These are phyloP conservation scores for Hylaeus volcanicus DNA, from an alignment of 1,140 invertebrate genomes.

Conservation along the genomic window DNA sequence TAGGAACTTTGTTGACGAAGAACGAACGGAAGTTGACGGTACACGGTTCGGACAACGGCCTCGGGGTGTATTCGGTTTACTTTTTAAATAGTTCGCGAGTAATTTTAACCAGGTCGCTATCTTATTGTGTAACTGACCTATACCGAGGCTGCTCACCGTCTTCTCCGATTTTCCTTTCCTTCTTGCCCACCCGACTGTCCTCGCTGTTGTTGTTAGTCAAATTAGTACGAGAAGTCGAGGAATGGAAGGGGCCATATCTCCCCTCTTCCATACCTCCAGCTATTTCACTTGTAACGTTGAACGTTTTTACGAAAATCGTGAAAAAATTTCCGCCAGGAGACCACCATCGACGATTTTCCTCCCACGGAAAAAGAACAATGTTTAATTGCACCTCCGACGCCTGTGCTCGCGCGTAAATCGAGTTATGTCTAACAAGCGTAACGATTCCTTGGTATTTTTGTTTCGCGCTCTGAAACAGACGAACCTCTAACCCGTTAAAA, in stretches of 20 bases:
- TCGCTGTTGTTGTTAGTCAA: constrained; percentile 19
- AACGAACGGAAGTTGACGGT: neutral
- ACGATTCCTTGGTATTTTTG: neutral
- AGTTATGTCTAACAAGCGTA: constrained; percentile 5
- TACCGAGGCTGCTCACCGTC: constrained; percentile 7
- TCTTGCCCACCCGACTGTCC: neutral
- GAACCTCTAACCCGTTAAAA: neutral
- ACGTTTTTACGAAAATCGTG: too few relatives aligned
- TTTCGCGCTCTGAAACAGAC: neutral
- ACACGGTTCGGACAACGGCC: constrained; percentile 26
- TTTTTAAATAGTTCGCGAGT: constrained; percentile 35
- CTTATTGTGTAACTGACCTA: constrained; percentile 47
- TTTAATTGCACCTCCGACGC: neutral
- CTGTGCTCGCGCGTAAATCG: neutral
- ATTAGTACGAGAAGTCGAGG: neutral
- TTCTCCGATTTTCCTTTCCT: constrained; percentile 14
- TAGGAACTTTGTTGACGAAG: constrained; percentile 5
- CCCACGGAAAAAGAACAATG: neutral
- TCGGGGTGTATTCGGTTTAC: neutral
- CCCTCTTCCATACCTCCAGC: too few relatives aligned
- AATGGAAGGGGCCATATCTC: neutral
- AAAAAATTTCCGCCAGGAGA: too few relatives aligned
- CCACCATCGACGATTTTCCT: neutral
- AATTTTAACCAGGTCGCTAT: constrained; percentile 38
- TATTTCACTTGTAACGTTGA: neutral